Percentiles rank a stretch among this genome's conserved stretches.
Evolutionary conservation across 2,888 invertebrate genomes (phyloP).

Genomic region (Eupithecia centaureata): DNA sequence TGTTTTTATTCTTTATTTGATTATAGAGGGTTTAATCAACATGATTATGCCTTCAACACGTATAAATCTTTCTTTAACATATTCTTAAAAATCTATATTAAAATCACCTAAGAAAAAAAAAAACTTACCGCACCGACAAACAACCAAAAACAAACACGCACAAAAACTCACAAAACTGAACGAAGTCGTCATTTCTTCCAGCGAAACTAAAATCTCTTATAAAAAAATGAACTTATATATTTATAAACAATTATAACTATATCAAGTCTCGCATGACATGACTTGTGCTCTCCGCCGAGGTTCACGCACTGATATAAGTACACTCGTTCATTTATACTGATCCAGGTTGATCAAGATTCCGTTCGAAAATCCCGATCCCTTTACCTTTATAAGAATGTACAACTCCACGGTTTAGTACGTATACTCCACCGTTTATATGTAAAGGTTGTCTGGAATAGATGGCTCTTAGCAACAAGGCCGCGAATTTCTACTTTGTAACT

Average conservation of each 20-base stretch:
- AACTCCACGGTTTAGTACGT: no score
- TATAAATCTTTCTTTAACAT: no score
- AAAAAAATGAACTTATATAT: not conserved
- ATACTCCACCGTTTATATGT: no score
- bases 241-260: not conserved
- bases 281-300: not conserved
- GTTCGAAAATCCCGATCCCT: not conserved
- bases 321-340: not conserved
- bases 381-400: no score
- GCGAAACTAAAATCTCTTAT: not conserved
- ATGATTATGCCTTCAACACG: no score
- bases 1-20: no score
- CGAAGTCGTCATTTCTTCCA: slow-evolving; percentile 50
- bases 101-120: no score
- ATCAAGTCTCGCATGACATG: not conserved
- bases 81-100: no score
- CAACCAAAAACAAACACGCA: slow-evolving; percentile 58
- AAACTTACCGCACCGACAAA: slow-evolving; percentile 62
- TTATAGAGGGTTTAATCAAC: no score
- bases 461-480: no score
- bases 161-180: slow-evolving; percentile 55
- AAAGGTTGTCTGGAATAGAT: no score
- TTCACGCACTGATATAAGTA: not conserved
- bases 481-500: no score
- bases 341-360: not conserved